Base-by-base conservation (phyloP, 2,113 vertebrate species). In the Forbesichthys papilliferus region DNA sequence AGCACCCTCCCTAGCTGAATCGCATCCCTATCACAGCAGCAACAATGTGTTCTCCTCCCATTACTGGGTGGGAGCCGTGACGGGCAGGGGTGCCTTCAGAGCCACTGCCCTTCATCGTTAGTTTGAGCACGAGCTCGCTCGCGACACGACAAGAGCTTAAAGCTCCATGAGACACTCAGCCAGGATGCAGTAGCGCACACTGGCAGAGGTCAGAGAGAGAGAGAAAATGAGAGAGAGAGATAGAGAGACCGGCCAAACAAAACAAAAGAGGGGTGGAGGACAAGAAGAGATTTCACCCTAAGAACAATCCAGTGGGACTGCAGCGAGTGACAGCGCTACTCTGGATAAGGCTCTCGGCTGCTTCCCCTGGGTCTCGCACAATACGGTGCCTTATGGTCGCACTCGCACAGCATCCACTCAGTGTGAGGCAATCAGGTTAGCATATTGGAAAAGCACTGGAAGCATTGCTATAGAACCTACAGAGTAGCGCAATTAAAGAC, bases 181-280 rank as follows among this genome's bases (percentile, higher is more conserved):
- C 58, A 14, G 11, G n/a, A 55, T 3, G 6, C 54, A 18, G 54
- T 13, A 13, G 34, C 18, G 59, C 52, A 69, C 48, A 64, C 36
- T 42, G 64, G 49, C 1, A 3, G 20, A 60, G 55, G 72, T 74
- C 63, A 69, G n/a, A 53, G n/a, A 66, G 61, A 16, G n/a, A 54
- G 13, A 13, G 51, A 48, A 16, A 16, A 16, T 16, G 48, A 48
- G 48, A 48, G 48, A 48, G 48, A 48, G 49, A 13, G 49, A 51
- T 1, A 13, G 49, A 12, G 8, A 13, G 12, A 51, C 13, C 10
- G 11, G 11, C 11, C 3, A 42, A 42, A 42, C 4, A 42, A 42
- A 42, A 42, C 7, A 42, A 42, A 42, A 42, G 7, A 42, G 36
- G 36, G 7, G 7, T 8, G 36, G 36, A 42, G 7, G 36, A 13